These are phyloP conservation scores for Paedocypris micromegethes DNA, from an alignment of 2,797 vertebrate genomes.

Conservation along the genomic window DNA sequence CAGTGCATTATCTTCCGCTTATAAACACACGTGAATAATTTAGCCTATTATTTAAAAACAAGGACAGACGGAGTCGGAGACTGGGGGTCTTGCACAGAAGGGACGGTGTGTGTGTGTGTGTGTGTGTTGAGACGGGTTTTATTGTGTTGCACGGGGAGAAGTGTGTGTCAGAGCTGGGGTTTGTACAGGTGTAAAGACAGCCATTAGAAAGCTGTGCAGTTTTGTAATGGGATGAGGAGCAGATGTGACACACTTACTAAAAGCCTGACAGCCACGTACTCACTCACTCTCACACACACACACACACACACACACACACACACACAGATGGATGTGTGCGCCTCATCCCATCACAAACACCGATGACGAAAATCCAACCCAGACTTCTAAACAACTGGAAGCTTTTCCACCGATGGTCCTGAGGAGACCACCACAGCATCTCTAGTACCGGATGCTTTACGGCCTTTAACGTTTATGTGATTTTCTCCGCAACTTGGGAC, in stretches of 20 bases:
- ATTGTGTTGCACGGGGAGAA: conserved; percentile 45
- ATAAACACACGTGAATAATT: conserved; percentile 87
- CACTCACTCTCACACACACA: conserved; percentile 22
- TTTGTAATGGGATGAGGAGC: conserved; percentile 50
- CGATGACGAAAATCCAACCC: conserved; percentile 5
- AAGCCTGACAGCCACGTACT: conserved; percentile 35
- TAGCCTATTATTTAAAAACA: conserved; percentile 64
- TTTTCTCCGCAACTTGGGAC: conserved; percentile 4
- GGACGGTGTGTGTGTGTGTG: conserved; percentile 1
- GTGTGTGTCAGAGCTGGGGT: conserved; percentile 41
- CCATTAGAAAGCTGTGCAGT: conserved; percentile 56
- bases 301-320: conserved; percentile 16
- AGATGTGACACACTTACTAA: conserved; percentile 51
- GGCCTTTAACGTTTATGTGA: conserved; percentile 17
- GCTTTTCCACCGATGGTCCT: too few species aligned
- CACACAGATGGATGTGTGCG: conserved; percentile 44
- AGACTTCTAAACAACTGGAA: too few species aligned
- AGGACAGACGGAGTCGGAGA: conserved; percentile 50
- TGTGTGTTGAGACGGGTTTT: conserved; percentile 29
- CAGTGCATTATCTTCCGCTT: conserved; percentile 87
- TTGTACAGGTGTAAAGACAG: conserved; percentile 54
- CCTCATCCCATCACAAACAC: conserved; percentile 34
- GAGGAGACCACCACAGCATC: conserved; percentile 15
- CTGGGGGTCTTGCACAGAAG: conserved; percentile 45
- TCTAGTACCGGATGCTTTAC: conserved; percentile 4